Conservation (phyloP, 2,888 invertebrate genomes). For the Leuctra nigra region DNA sequence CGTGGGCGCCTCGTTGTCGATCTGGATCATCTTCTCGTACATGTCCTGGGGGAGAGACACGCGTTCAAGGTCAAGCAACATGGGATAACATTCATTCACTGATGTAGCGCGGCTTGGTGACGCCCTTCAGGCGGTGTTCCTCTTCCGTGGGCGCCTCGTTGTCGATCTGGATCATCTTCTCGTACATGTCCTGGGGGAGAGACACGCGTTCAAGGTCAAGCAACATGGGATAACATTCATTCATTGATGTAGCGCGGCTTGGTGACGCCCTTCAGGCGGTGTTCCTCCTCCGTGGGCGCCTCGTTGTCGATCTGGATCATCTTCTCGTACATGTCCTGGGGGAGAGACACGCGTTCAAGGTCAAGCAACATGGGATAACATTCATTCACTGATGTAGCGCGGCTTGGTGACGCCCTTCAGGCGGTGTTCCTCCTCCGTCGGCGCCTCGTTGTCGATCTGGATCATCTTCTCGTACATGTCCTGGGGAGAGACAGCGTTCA, state of each 20-base stretch:
- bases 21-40: conserved; percentile 97
- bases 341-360: no score
- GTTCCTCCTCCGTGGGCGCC: conserved; percentile 88
- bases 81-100: no score
- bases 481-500: no score
- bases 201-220: no score
- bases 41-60: conserved; percentile 77
- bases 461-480: conserved; percentile 99
- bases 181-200: conserved; percentile 86
- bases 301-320: conserved; percentile 89
- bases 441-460: conserved; percentile 83
- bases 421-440: conserved; percentile 82
- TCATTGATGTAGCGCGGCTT: conserved; percentile 94
- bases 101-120: conserved; percentile 93
- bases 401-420: conserved; percentile 92
- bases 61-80: no score
- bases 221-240: no score
- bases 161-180: conserved; percentile 95
- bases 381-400: no score
- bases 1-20: conserved; percentile 81
- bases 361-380: no score
- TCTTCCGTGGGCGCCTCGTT: conserved; percentile 82
- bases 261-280: conserved; percentile 82
- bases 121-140: conserved; percentile 82
- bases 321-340: conserved; percentile 92